Evolutionary conservation across 2,113 vertebrate species (phyloP).

Genomic region (Scopus umbretta): DNA sequence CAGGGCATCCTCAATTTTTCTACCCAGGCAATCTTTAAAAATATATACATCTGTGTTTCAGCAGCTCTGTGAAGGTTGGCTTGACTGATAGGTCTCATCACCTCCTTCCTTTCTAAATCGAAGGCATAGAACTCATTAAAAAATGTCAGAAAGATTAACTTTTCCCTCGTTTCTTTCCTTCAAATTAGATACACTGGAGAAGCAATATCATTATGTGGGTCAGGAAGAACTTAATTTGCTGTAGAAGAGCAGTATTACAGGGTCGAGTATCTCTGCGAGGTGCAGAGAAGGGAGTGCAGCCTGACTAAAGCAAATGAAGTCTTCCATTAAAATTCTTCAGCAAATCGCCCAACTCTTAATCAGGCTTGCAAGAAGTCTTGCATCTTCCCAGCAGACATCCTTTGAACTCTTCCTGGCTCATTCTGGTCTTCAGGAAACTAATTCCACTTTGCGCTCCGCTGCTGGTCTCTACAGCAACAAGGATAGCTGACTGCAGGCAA

Average conservation of each 20-base stretch:
- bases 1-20: background rate
- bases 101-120: background rate
- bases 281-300: background rate
- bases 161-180: constrained; percentile 23
- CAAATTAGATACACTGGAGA: constrained; percentile 6
- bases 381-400: background rate
- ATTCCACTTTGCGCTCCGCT: background rate
- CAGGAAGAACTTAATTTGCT: constrained; percentile 41
- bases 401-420: background rate
- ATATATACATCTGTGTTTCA: background rate
- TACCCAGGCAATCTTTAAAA: background rate
- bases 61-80: background rate
- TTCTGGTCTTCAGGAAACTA: background rate
- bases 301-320: background rate
- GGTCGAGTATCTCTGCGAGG: background rate
- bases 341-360: background rate
- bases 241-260: constrained; percentile 11
- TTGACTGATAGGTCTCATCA: background rate
- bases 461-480: background rate
- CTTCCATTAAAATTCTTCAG: constrained; percentile 39
- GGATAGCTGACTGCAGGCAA: background rate
- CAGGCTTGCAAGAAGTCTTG: background rate
- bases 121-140: background rate
- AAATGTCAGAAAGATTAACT: constrained; percentile 34
- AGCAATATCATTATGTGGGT: constrained; percentile 1